These are phyloP conservation scores for Oreochromis niloticus DNA, from an alignment of 2,113 vertebrate genomes.

Conservation along the genomic window DNA sequence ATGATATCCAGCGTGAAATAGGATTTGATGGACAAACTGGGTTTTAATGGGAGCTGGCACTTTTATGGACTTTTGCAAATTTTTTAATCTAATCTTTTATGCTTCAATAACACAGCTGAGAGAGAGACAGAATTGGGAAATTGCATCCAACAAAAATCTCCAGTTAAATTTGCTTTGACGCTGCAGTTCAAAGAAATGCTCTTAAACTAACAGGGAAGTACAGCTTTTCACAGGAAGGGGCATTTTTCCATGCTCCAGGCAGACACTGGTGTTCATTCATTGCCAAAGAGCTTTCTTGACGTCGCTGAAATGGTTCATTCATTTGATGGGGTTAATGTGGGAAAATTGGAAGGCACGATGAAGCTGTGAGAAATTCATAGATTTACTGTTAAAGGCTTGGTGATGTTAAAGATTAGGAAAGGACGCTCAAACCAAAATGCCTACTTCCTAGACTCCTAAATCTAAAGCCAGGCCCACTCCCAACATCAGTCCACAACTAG, in stretches of 20 bases:
- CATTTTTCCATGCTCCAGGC: background rate
- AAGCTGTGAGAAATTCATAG: background rate
- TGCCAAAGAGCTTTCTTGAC: background rate
- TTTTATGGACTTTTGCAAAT: background rate
- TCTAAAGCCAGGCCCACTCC: background rate
- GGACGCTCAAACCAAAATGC: background rate
- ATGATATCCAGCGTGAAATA: background rate
- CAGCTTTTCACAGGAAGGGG: background rate
- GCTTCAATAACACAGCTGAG: background rate
- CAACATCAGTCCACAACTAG: background rate
- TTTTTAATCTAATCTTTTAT: background rate
- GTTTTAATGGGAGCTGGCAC: background rate
- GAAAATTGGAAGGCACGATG: accelerated
- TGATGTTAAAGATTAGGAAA: background rate
- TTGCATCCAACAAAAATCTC: background rate
- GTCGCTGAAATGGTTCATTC: background rate
- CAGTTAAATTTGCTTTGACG: background rate
- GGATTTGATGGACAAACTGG: background rate
- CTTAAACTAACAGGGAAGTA: background rate
- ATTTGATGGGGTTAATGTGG: background rate
- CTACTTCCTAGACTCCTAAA: background rate
- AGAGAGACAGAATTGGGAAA: accelerated
- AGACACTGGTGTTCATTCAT: background rate
- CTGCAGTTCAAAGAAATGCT: background rate
- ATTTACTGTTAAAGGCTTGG: background rate